Conservation (phyloP, 2,888 invertebrate species). For the Nesidiocoris tenuis region DNA sequence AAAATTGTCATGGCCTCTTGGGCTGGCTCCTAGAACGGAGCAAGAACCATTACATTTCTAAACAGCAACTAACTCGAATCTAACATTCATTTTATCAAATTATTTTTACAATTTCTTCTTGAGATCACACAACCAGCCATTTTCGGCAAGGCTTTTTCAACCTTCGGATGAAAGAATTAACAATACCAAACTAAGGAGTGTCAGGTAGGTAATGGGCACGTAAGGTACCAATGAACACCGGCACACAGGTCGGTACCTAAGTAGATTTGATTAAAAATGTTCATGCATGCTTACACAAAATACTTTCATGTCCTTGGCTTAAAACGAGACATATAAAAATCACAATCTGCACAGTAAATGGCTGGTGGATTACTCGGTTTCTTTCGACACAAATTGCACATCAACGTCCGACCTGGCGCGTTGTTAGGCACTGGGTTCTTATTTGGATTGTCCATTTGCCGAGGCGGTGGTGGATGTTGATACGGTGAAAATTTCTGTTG, state of each 20-base stretch:
- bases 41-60: not conserved
- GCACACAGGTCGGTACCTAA: not conserved
- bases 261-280: not conserved
- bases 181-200: not conserved
- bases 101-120: constrained; percentile 6
- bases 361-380: constrained; percentile 75
- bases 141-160: not conserved
- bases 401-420: constrained; percentile 61
- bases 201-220: too few species aligned
- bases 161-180: not conserved
- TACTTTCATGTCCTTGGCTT: constrained; percentile 59
- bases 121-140: constrained; percentile 28
- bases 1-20: constrained; percentile 28
- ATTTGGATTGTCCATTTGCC: constrained; percentile 52
- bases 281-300: not conserved
- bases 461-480: constrained; percentile 64
- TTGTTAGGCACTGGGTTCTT: constrained; percentile 50
- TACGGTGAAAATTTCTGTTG: constrained; percentile 58
- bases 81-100: constrained; percentile 3
- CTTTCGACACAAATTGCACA: constrained; percentile 85
- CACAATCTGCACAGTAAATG: constrained; percentile 85
- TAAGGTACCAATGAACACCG: not conserved
- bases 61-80: not conserved
- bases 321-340: constrained; percentile 86
- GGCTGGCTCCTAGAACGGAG: constrained; percentile 37